A percentile compares a stretch with the other conserved stretches of the same genome.
These are phyloP conservation scores for Tupaia chinensis DNA, from an alignment of 2,113 vertebrate species.

Conservation along the genomic window DNA sequence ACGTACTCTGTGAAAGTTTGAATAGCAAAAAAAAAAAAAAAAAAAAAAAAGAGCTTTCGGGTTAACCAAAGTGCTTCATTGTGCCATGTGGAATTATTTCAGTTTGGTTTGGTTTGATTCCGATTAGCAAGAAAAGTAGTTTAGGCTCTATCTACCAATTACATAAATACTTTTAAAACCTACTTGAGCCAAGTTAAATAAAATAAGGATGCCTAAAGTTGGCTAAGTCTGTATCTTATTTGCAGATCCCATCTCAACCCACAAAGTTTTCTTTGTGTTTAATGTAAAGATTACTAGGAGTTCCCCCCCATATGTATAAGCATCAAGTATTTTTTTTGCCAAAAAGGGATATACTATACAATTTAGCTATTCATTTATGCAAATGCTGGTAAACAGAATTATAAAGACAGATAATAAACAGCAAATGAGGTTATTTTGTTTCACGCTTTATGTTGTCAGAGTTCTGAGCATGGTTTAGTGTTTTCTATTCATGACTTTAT, in stretches of 20 bases:
- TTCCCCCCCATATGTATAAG: conserved; percentile 57
- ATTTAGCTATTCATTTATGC: conserved; percentile 84
- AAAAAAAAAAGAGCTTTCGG: conserved; percentile 44
- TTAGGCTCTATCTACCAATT: conserved; percentile 2
- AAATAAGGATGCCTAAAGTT: conserved; percentile 33
- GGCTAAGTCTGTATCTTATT: conserved; percentile 20
- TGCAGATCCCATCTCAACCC: conserved; percentile 47
- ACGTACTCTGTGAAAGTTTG: conserved; percentile 36
- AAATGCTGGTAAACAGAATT: conserved; percentile 82
- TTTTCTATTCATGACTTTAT: conserved; percentile 85
- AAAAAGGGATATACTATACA: conserved; percentile 80
- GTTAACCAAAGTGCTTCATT: conserved; percentile 52
- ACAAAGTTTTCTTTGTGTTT: conserved; percentile 24
- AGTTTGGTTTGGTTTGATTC: not conserved
- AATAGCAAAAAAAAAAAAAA: conserved; percentile 50
- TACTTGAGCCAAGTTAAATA: conserved; percentile 61
- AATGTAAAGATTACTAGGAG: conserved; percentile 56
- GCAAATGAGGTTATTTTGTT: conserved; percentile 82
- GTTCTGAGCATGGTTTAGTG: conserved; percentile 87
- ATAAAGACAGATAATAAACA: conserved; percentile 85
- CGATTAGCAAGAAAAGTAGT: conserved; percentile 41
- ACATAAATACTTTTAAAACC: conserved; percentile 43
- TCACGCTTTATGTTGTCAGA: conserved; percentile 83
- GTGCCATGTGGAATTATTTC: not conserved
- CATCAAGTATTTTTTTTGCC: conserved; percentile 64